Base-by-base conservation (phyloP, 2,888 invertebrate species). In the Onchidella celtica region DNA sequence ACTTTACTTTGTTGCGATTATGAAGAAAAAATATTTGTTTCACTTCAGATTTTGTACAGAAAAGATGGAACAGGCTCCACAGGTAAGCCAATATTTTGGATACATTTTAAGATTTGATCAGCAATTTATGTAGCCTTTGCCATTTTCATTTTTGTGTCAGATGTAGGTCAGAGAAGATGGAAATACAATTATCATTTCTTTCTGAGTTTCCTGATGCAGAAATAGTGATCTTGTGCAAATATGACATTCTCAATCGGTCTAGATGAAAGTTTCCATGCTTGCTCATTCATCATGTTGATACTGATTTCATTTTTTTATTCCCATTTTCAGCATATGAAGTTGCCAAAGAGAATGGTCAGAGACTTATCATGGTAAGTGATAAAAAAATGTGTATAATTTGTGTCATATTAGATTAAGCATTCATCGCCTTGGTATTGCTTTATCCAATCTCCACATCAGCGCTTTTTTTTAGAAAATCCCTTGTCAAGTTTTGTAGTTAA, bases 311-410 rank as follows among this genome's bases (percentile, higher is more conserved):
- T 9, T 40, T 14, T 75, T 73, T 79, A 1, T 36, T 29, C 74
- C 75, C 72, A 59, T 68, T 88, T 89, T 57, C 86, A 91, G 91
- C 91, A 3, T 89, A 88, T 81, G 87, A 90, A 40, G 79, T 91
- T 68, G 91, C 91, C 21, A 91, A 90, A 80, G 84, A 84, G 27
- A 83, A 87, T 72, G 88, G 88, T n/a, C 90, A 91, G 81, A 88
- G 89, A 82, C 84, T 91, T 17, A 88, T 91, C 70, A 88, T 90
- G 89, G 92, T 92, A 84, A 87, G 89, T 84, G n/a, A n/a, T n/a
- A 21, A 27, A 36, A 24, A n/a, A 29, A 27, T 24, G 36, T 47
- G 29, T 36, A 57, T 40, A 36, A 14, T 57, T 29, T 63, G 6
- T 63, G 29, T 36, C 36, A 11, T 69, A 3, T 36, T 36, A 38